Conservation (phyloP, 2,113 vertebrate species). For the Oreotrochilus melanogaster region DNA sequence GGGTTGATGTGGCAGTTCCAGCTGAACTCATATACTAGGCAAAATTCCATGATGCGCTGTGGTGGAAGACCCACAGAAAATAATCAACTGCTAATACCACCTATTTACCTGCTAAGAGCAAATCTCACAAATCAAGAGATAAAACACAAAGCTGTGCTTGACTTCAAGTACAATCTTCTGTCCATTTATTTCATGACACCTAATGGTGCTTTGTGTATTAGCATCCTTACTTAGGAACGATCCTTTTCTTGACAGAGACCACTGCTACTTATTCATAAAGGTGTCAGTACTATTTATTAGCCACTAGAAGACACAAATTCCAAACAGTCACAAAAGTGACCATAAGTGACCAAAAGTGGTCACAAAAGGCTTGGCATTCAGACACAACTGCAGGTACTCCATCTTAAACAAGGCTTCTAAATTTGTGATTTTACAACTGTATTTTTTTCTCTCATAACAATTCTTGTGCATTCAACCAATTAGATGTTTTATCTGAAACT, state of each 20-base stretch:
- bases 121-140: neutral
- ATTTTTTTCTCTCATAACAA: neutral
- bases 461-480: neutral
- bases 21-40: neutral
- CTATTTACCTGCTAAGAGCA: neutral
- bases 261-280: neutral
- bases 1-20: neutral
- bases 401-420: neutral
- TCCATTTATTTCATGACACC: neutral
- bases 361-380: neutral
- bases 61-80: neutral
- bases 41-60: neutral
- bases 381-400: neutral
- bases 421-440: neutral
- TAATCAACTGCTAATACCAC: neutral
- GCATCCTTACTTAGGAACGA: neutral
- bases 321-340: too few relatives aligned
- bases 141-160: neutral
- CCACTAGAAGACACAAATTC: neutral
- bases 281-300: neutral
- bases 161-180: neutral
- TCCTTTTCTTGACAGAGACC: neutral
- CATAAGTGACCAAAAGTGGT: too few relatives aligned
- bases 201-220: neutral
- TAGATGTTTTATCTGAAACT: neutral